phyloP scores from a whole-genome alignment of 2,888 invertebrate species.

The Torymus aiolomorphi region DNA sequence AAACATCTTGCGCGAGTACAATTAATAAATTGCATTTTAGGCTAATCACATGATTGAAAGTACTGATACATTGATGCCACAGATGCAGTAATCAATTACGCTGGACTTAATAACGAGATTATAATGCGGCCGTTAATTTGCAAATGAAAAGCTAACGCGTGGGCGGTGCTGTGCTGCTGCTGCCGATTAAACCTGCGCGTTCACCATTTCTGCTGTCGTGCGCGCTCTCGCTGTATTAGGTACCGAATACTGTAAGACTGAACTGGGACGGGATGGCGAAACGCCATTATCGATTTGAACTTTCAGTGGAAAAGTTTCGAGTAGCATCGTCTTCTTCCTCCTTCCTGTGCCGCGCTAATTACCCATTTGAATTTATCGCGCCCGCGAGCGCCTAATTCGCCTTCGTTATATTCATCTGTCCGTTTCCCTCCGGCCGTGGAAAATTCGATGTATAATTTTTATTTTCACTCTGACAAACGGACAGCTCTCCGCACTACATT shows the following conservation, averaged over 20 bases:
- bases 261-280: not conserved
- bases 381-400: slow-evolving; percentile 29
- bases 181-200: not conserved
- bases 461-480: too few species aligned
- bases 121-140: not conserved
- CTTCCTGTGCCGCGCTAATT: slow-evolving; percentile 18
- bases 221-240: too few species aligned
- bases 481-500: too few species aligned
- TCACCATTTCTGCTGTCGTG: not conserved
- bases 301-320: slow-evolving; percentile 57
- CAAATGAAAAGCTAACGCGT: not conserved
- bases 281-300: slow-evolving; percentile 56
- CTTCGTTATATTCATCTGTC: slow-evolving; percentile 17
- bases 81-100: not conserved
- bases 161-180: not conserved
- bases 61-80: not conserved
- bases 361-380: slow-evolving; percentile 45
- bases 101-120: too few species aligned
- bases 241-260: too few species aligned
- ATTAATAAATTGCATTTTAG: too few species aligned
- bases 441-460: slow-evolving; percentile 6
- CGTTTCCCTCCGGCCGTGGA: not conserved
- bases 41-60: too few species aligned
- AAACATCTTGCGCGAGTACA: too few species aligned
- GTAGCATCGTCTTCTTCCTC: slow-evolving; percentile 7